Conservation (phyloP, 1,140 invertebrate species). For the Drosophila nannoptera region DNA sequence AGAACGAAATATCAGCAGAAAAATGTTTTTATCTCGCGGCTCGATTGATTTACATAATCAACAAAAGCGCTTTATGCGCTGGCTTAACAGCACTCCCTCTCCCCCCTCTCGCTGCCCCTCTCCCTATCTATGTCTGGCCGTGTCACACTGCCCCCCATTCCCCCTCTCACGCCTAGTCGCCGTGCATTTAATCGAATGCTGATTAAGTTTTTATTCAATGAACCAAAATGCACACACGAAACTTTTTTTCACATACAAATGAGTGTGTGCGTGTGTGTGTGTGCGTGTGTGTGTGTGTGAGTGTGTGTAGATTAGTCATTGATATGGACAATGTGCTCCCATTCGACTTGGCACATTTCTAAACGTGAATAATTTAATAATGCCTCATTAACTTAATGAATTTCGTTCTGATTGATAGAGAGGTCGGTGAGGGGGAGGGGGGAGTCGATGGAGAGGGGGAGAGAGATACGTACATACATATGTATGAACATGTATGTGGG, state of each 20-base stretch:
- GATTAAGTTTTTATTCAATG: conserved; percentile 75
- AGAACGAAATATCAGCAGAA: conserved; percentile 71
- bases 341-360: conserved; percentile 52
- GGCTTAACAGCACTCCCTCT: conserved; percentile 29
- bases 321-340: conserved; percentile 63
- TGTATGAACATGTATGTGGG: neutral
- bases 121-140: conserved; percentile 10
- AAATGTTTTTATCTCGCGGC: conserved; percentile 58
- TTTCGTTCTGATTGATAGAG: conserved; percentile 56
- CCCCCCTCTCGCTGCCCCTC: neutral
- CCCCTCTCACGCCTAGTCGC: conserved; percentile 27
- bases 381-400: conserved; percentile 73
- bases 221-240: conserved; percentile 41
- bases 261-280: too few species aligned
- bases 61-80: conserved; percentile 57
- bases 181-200: conserved; percentile 75
- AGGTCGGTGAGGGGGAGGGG: too few species aligned
- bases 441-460: neutral
- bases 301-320: conserved; percentile 63
- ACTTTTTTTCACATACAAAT: neutral
- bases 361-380: conserved; percentile 77
- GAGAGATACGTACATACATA: conserved; percentile 5
- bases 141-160: too few species aligned
- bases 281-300: conserved; percentile 13
- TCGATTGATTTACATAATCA: conserved; percentile 76